These are phyloP conservation scores for Emys orbicularis DNA, from an alignment of 2,797 vertebrate species.

Conservation along the genomic window DNA sequence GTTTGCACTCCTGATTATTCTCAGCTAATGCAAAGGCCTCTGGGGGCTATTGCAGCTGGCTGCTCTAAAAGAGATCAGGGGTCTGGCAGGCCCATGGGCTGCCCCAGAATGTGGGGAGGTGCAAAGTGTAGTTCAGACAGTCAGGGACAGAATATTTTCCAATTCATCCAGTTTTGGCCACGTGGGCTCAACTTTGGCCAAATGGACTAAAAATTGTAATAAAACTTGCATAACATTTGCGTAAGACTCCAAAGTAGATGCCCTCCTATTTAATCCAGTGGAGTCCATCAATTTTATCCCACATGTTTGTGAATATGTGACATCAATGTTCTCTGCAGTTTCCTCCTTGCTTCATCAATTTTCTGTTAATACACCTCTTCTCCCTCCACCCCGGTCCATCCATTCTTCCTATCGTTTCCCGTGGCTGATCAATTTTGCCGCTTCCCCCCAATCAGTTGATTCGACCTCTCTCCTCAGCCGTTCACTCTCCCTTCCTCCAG, in stretches of 20 bases:
- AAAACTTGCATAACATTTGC: neutral
- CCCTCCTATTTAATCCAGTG: neutral
- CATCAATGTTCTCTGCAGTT: neutral
- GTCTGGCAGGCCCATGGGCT: accelerated
- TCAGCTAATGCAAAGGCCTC: neutral
- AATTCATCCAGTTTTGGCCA: neutral
- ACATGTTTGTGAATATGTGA: neutral
- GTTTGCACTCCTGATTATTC: neutral
- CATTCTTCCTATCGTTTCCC: neutral
- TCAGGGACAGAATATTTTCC: neutral
- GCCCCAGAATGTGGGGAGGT: neutral
- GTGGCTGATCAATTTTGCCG: neutral
- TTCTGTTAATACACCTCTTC: neutral
- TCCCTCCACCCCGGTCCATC: neutral
- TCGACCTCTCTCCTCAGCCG: neutral
- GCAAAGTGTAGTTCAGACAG: neutral
- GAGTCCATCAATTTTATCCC: neutral
- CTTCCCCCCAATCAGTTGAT: neutral
- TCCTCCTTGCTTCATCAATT: neutral
- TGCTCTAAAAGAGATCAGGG: accelerated
- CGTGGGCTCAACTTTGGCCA: neutral
- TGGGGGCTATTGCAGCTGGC: accelerated
- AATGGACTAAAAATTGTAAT: neutral
- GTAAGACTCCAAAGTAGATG: neutral
- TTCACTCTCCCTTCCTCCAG: neutral